Conservation (phyloP, 2,888 invertebrate genomes). For the Balanococcus diminutus region DNA sequence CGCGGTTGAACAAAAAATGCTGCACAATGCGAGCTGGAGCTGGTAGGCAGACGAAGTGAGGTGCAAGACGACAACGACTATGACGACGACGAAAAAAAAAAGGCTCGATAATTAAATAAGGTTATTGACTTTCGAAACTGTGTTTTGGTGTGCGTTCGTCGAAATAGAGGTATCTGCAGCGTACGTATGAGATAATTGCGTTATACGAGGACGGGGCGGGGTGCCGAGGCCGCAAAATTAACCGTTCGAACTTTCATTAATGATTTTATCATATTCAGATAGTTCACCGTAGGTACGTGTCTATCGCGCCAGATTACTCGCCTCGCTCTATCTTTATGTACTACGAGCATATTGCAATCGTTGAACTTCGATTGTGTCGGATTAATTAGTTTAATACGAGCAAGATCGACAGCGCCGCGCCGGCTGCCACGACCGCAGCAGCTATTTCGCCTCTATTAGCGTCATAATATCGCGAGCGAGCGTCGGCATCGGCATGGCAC, state of each 20-base stretch:
- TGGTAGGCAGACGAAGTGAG: background rate
- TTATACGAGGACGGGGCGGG: background rate
- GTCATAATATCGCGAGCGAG: background rate
- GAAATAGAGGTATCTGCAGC: too few species aligned
- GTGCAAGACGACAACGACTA: background rate
- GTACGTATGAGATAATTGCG: conserved; percentile 47
- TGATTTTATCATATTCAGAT: conserved; percentile 39
- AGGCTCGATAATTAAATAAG: conserved; percentile 43
- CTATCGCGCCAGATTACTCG: conserved; percentile 28
- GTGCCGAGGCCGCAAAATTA: conserved; percentile 15
- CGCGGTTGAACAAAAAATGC: conserved; percentile 17
- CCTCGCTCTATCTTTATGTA: too few species aligned
- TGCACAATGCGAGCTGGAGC: background rate
- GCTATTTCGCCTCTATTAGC: conserved; percentile 35
- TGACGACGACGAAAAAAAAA: background rate
- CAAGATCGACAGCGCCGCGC: background rate
- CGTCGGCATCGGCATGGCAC: conserved; percentile 4
- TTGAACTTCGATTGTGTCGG: conserved; percentile 50
- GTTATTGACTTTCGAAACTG: conserved; percentile 48
- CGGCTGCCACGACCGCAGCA: background rate
- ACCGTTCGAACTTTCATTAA: conserved; percentile 25
- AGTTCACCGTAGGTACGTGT: conserved; percentile 42
- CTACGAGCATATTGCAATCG: conserved; percentile 30
- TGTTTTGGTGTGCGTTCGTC: background rate
- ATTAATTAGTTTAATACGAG: conserved; percentile 54